Evolutionary conservation across 2,113 vertebrate species (phyloP), one percentile per base, ranked within the genome.

Genomic region (Platichthys flesus): DNA sequence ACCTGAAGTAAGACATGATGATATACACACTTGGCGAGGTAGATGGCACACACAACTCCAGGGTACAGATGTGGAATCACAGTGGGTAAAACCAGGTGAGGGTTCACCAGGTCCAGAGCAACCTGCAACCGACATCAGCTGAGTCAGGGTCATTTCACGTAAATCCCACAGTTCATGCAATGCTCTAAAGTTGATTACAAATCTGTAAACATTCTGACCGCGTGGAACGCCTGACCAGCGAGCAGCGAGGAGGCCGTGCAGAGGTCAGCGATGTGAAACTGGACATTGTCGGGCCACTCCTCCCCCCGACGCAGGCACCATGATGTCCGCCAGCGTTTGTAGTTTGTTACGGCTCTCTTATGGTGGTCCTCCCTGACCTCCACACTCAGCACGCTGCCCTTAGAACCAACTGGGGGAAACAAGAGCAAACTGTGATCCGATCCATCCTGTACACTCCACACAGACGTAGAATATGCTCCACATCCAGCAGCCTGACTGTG

Each of bases 201-300:
- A 5, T 2, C 3, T 47, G 47, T 51, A 18, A 18, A 51, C 15
- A 51, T 51, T 18, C 91, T 74, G 52, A 99, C 97, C 15, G 96
- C 93, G 10, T 97, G 92, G 78, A 98, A 95, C 16, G 84, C 94
- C 76, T 76, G 21, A 31, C 91, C 94, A 42, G 90, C 85, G 57
- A 97, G 89, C 67, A 96, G 94, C 0, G 87, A 66, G 64, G 92
- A 88, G 14, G 95, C 94, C 42, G 74, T 66, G 62, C 78, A 72
- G 76, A 98, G 92, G 85, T 98, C 95, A 35, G 93, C 91, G 45
- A 91, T 89, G 82, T 95, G 88, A 79, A 98, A 99, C 42, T 91
- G 83, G 77, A 98, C 94, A 0, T 98, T 97, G 82, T 97, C 93
- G 3, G 96, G 97, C 97, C 97, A 99, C 40, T 96, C 79, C 14